These are phyloP conservation scores for Tanytarsus gracilentus DNA, from an alignment of 2,888 invertebrate species.

Conservation along the genomic window DNA sequence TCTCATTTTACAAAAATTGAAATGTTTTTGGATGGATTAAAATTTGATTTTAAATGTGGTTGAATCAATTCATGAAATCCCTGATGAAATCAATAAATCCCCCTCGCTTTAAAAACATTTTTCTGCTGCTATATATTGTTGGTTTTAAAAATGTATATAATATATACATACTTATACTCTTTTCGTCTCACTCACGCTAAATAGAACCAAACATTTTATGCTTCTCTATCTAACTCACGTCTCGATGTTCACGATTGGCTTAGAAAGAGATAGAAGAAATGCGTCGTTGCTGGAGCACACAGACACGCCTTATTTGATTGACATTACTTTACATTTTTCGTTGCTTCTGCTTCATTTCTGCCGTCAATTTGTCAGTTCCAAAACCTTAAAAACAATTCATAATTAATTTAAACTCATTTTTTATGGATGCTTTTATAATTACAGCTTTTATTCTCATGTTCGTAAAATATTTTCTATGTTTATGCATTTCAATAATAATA, in stretches of 20 bases:
- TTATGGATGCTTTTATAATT: neutral
- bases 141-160: no score
- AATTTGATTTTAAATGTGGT: no score
- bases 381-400: no score
- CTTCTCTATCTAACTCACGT: neutral
- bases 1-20: no score
- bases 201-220: no score
- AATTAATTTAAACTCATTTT: neutral
- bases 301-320: conserved; percentile 27
- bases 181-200: no score
- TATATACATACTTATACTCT: no score
- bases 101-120: neutral
- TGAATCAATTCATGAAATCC: neutral
- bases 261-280: conserved; percentile 12
- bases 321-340: conserved; percentile 3
- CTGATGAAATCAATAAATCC: conserved; percentile 1
- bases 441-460: no score
- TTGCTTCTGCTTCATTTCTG: no score
- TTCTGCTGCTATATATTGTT: no score
- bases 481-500: neutral
- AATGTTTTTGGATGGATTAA: no score
- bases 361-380: no score
- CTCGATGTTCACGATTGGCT: conserved; percentile 17
- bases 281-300: neutral
- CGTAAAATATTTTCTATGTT: neutral